phyloP scores from a whole-genome alignment of 2,888 invertebrate species.

The Thymelicus lineola region DNA sequence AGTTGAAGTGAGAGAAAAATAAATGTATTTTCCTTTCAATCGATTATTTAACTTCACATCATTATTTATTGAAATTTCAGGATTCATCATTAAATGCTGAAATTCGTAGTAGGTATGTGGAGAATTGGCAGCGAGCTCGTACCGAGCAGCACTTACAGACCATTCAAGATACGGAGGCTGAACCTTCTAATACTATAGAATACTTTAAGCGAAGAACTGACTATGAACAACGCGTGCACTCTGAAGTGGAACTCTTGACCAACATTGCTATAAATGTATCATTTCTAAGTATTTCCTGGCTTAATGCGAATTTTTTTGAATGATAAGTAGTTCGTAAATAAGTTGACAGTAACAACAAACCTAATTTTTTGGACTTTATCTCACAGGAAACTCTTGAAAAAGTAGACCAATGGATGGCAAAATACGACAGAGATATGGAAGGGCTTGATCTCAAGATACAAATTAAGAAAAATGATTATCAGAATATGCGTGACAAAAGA shows the following conservation, averaged over 20 bases:
- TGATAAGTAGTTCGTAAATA: too few species aligned
- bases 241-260: slow-evolving; percentile 66
- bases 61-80: slow-evolving; percentile 44
- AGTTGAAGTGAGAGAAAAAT: slow-evolving; percentile 59
- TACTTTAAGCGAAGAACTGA: slow-evolving; percentile 60
- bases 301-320: too few species aligned
- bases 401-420: slow-evolving; percentile 70
- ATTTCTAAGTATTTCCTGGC: background rate
- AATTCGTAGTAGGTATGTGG: slow-evolving; percentile 60
- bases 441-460: slow-evolving; percentile 68
- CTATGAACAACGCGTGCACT: slow-evolving; percentile 66
- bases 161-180: slow-evolving; percentile 54
- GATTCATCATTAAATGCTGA: slow-evolving; percentile 56
- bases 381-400: slow-evolving; percentile 66
- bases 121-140: slow-evolving; percentile 67
- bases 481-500: slow-evolving; percentile 55
- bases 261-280: slow-evolving; percentile 63
- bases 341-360: too few species aligned
- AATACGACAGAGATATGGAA: slow-evolving; percentile 72
- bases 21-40: too few species aligned
- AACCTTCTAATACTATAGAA: slow-evolving; percentile 52
- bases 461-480: slow-evolving; percentile 63
- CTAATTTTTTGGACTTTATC: background rate
- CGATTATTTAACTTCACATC: too few species aligned
- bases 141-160: slow-evolving; percentile 62